These are phyloP conservation scores for Caretta caretta DNA, from an alignment of 2,113 vertebrate species.

Conservation along the genomic window DNA sequence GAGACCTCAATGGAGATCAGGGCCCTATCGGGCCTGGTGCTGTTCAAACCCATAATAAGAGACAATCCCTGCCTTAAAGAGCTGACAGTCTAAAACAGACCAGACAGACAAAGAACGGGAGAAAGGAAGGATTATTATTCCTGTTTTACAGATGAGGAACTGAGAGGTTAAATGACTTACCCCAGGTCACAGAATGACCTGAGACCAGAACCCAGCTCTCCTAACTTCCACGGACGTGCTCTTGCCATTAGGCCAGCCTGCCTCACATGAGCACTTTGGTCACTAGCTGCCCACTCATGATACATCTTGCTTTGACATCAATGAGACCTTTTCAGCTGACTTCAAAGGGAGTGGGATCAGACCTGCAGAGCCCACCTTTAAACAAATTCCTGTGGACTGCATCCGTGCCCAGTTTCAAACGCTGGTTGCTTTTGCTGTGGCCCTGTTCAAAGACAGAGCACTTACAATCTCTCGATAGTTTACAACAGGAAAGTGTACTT, in stretches of 20 bases:
- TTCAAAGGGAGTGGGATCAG: neutral
- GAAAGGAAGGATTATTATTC: neutral
- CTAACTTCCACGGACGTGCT: neutral
- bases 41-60: neutral
- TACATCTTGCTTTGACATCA: neutral
- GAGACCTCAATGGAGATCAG: neutral
- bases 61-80: neutral
- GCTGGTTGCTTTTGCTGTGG: neutral
- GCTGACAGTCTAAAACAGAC: neutral
- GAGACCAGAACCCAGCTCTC: neutral
- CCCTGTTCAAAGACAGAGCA: neutral
- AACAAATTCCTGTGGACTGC: neutral
- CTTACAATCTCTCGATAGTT: neutral
- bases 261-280: neutral
- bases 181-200: neutral
- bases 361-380: neutral
- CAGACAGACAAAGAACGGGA: neutral
- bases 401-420: neutral
- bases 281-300: neutral
- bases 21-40: fast-evolving
- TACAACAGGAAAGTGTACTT: neutral
- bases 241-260: neutral
- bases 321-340: neutral
- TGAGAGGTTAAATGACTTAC: neutral
- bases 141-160: neutral